Evolutionary conservation across 2,888 invertebrate genomes (phyloP), one percentile per base, ranked within the genome.

Genomic region (Salticus scenicus): DNA sequence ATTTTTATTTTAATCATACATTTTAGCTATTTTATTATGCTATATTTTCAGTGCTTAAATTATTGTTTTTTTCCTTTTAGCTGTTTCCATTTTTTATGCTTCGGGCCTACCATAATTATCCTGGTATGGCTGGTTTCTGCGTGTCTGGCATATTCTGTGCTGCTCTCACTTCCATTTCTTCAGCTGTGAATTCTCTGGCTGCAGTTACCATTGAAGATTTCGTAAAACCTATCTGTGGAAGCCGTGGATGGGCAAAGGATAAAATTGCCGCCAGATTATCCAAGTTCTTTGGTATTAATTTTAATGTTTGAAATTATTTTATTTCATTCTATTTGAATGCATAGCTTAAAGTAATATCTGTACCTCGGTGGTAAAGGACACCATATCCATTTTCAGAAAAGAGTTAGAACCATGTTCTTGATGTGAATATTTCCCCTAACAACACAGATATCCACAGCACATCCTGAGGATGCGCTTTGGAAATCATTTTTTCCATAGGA

Each of bases 151-250:
- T 98, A 86, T 97, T 98, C 90, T 96, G 96, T 89, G 98, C 97
- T 0, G 96, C 97, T 0, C 92, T 98, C 17, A 97, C 97, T 64
- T 97, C 97, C 0, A 95, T 98, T 84, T 97, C 97, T 0, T 96
- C 98, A 0, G 94, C 97, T 0, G 93, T 98, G 84, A 98, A 97
- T 90, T 96, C 97, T 0, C 92, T 98, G 71, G 95, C 98, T 0
- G 97, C 98, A 0, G 96, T 97, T n/a, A 96, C 97, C 0, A 92
- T 97, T 66, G 95, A 96, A 90, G 98, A 98, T 91, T 96, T 97
- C 88, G 92, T 97, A 2, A 94, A 94, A 90, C 71, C 89, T 88
- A 81, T 88, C 90, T 82, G 73, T 42, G 24, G 17, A 0, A 41
- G 67, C 27, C 33, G 28, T 14, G 69, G 74, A 20, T 57, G 20